Evolutionary conservation across 1,140 invertebrate genomes (phyloP), one percentile per base, ranked within the genome.

Genomic region (Apocrypta bakeri): DNA sequence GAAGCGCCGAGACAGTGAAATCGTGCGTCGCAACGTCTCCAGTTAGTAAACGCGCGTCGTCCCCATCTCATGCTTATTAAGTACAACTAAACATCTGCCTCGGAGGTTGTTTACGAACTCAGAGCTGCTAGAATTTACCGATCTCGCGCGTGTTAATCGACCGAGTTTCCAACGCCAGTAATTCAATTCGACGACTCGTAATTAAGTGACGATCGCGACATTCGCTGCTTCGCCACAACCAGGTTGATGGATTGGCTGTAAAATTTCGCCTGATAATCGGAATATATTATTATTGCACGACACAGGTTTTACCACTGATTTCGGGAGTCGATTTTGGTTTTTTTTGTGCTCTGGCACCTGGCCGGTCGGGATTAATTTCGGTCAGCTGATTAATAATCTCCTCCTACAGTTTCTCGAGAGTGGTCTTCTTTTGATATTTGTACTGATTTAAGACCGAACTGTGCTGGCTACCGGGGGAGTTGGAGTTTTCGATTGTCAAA

Each of bases 1-100:
- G 48, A 56, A 56, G n/a, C 24, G 31, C 33, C n/a, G 33, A 68
- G 76, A 78, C 76, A 78, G 33, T 78, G 64, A 78, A 78, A 78
- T 29, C 64, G 63, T 24, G 37, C 37, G 1, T 78, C 37, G 24
- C 61, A 21, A 48, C 17, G 21, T 21, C 48, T 82, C 77, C 74
- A 25, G 74, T 77, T 77, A 21, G n/a, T 33, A 7, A 29, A 66
- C 48, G 48, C 48, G 48, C 48, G 48, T 21, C 48, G 48, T 21
- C n/a, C 7, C 21, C n/a, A n/a, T 56, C 48, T 56, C 48, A 1
- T 42, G 12, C 40, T 37, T 9, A 4, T 2, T 37, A 9, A 37
- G 33, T 37, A 4, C 33, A 37, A 9, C 17, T 14, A 4, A 42
- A 42, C 0, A 14, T 42, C 21, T 17, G 17, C 17, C 42, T 48